Conservation (phyloP, 2,113 vertebrate genomes). For the Ptilorrhoa leucosticta region DNA sequence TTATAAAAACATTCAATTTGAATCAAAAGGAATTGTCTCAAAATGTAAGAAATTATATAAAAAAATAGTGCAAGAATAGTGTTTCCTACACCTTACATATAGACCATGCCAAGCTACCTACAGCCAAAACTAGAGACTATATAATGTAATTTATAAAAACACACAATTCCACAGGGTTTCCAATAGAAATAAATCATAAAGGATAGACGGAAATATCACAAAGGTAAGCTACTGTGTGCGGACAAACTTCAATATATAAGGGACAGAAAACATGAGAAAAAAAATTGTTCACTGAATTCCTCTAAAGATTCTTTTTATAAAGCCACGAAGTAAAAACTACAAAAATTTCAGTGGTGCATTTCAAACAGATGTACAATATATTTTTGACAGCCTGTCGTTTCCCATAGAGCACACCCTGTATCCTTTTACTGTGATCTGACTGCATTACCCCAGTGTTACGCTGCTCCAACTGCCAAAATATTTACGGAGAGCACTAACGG, state of each 20-base stretch:
- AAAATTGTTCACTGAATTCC: neutral
- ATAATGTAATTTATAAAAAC: neutral
- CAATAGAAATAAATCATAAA: neutral
- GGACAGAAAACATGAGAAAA: neutral
- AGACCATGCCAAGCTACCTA: neutral
- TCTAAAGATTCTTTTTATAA: neutral
- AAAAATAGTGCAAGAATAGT: neutral
- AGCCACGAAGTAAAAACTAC: neutral
- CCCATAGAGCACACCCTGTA: neutral
- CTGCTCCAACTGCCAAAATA: neutral
- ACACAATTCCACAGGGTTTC: neutral
- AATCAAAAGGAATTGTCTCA: neutral
- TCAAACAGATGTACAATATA: neutral
- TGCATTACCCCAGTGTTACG: neutral
- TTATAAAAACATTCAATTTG: neutral
- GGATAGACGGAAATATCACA: neutral
- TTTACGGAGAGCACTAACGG: neutral
- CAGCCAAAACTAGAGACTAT: neutral
- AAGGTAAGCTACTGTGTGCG: neutral
- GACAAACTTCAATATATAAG: neutral
- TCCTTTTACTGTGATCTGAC: neutral
- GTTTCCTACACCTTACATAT: neutral
- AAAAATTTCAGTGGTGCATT: neutral
- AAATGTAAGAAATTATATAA: neutral
- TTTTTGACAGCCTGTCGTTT: conserved; percentile 27